A percentile compares a stretch with the other conserved stretches of the same genome.
These are phyloP conservation scores for Ommatoiulus sabulosus DNA, from an alignment of 2,888 invertebrate genomes.

Conservation along the genomic window DNA sequence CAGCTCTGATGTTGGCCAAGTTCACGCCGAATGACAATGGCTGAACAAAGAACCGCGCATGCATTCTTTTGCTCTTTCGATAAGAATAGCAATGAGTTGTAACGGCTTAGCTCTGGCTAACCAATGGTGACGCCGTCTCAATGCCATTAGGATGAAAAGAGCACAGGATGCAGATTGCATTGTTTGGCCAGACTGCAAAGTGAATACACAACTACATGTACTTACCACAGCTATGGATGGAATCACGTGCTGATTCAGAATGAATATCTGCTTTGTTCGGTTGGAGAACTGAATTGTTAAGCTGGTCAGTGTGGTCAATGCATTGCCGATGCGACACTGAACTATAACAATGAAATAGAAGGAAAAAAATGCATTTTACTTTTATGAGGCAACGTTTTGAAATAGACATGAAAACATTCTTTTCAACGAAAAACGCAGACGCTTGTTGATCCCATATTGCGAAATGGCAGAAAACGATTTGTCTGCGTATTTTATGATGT, in stretches of 20 bases:
- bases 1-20: background rate
- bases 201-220: background rate
- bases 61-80: background rate
- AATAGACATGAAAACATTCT: background rate
- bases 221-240: background rate
- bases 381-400: background rate
- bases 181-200: too few species aligned
- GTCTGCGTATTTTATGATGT: background rate
- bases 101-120: background rate
- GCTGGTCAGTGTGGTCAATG: conserved; percentile 50
- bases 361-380: conserved; percentile 23
- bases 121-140: background rate
- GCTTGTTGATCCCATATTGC: background rate
- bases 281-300: background rate
- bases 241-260: background rate
- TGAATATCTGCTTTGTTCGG: conserved; percentile 36
- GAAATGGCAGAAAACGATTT: conserved; percentile 1
- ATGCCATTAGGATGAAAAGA: background rate
- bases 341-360: conserved; percentile 22
- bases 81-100: background rate
- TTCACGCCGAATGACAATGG: background rate
- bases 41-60: background rate
- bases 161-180: background rate
- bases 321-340: conserved; percentile 54
- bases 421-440: background rate